Base-by-base conservation (phyloP, 2,888 invertebrate genomes). In the Tinea trinotella region DNA sequence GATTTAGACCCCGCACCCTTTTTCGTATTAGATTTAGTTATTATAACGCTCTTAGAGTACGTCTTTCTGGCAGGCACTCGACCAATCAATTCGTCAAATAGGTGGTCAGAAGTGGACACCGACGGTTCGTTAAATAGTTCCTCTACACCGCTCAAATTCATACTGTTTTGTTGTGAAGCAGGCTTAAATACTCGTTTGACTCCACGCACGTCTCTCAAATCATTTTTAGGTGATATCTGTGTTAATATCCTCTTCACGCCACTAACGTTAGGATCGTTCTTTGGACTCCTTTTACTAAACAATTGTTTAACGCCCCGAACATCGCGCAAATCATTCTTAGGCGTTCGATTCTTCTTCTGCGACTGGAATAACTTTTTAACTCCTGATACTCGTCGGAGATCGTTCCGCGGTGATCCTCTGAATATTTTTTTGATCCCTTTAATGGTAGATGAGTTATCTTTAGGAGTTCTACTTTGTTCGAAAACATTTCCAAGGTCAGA, bases 81-180 rank as follows among this genome's bases (percentile, higher is more conserved):
- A 0, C 80, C 80, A 15, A 76, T 44, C 10, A 76, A 54, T 40
- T 58, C 63, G 44, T 78, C 80, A 60, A 80, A 79, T 9, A 73
- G 56, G 1, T 46, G 62, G 7, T 78, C 75, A 0, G 57, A 22
- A 6, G 54, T 52, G 0, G 68, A 57, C 3, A 10, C 7, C 12
- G 62, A 61, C 1, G 73, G 65, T 34, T 67, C 67, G 34, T 74
- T 61, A 55, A 76, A 76, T 1, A 85, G 55, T 55, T 74, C 72
- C 34, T 76, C 76, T 0, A 85, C 64, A 0, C 83, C 84, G 56
- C 81, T 82, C 10, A 83, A 59, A 56, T 82, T 60, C 7, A 61
- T 58, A 12, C 64, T 63, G 20, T 64, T 62, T 3, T 57, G 56
- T 1, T 53, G 57, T 17, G 60, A 65, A 12, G 62, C 59, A 13